Evolutionary conservation across 2,888 invertebrate genomes (phyloP).

Genomic region (Chrysodeixis includens): DNA sequence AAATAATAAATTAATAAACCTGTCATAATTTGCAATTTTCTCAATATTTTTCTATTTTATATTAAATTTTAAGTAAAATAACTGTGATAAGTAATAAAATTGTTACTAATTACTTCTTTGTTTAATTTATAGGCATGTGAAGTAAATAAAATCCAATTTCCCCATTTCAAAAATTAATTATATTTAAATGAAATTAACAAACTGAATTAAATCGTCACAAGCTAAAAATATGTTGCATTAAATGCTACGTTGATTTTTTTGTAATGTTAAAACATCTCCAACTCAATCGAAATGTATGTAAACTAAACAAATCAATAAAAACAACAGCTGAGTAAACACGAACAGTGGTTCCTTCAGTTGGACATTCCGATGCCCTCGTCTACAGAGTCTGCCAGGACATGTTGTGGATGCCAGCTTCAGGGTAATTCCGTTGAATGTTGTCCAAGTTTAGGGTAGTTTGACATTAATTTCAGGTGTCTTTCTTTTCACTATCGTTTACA

Average conservation of each 20-base stretch:
- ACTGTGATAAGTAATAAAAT: constrained; percentile 78
- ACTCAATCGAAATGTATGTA: constrained; percentile 76
- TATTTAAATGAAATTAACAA: constrained; percentile 87
- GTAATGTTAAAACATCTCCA: constrained; percentile 69
- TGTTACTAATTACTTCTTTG: constrained; percentile 59
- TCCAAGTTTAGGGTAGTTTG: constrained; percentile 80
- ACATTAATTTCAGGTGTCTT: constrained; percentile 83
- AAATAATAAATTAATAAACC: constrained; percentile 26
- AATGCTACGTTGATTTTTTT: constrained; percentile 76
- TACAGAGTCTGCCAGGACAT: constrained; percentile 77
- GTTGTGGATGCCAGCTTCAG: constrained; percentile 82
- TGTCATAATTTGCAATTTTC: constrained; percentile 39
- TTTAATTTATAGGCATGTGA: constrained; percentile 37
- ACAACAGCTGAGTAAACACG: constrained; percentile 77
- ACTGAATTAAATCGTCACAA: constrained; percentile 84
- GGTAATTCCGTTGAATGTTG: constrained; percentile 86
- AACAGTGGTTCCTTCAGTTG: constrained; percentile 81
- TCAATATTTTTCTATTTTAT: constrained; percentile 44
- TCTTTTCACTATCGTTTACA: constrained; percentile 85
- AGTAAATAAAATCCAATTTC: constrained; percentile 49
- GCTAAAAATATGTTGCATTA: constrained; percentile 80
- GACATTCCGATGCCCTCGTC: constrained; percentile 79
- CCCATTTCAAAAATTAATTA: constrained; percentile 79
- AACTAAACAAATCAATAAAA: constrained; percentile 78
- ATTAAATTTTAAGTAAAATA: constrained; percentile 58